Conservation (phyloP, 1,140 invertebrate genomes). For the Neocloeon triangulifer region DNA sequence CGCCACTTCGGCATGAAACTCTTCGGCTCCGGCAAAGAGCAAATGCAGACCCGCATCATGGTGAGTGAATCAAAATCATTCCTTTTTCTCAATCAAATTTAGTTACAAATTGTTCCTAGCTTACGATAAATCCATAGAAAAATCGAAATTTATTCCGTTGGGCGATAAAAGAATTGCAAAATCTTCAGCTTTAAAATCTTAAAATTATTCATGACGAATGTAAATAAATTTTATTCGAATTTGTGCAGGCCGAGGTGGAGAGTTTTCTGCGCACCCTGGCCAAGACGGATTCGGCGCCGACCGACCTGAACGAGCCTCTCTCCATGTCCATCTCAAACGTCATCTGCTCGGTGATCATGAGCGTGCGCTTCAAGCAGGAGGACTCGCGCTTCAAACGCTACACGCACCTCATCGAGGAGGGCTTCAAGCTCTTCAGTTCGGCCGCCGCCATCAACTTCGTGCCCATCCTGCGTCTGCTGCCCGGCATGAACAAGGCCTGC, state of each 20-base stretch:
- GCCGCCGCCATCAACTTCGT: conserved; percentile 40
- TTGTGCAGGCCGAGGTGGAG: conserved; percentile 44
- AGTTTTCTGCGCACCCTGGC: conserved; percentile 39
- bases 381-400: conserved; percentile 51
- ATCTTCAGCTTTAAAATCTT: background rate
- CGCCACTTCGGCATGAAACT: conserved; percentile 71
- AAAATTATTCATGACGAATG: background rate
- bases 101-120: too few species aligned
- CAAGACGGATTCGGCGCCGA: conserved; percentile 29
- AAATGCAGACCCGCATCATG: conserved; percentile 71
- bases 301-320: conserved; percentile 43
- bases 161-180: too few species aligned
- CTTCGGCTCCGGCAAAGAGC: conserved; percentile 47
- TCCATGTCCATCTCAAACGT: conserved; percentile 74
- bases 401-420: conserved; percentile 67
- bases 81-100: too few species aligned
- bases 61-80: conserved; percentile 21
- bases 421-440: conserved; percentile 58
- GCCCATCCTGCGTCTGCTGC: conserved; percentile 44
- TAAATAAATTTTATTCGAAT: background rate
- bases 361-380: conserved; percentile 52
- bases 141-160: too few species aligned
- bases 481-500: conserved; percentile 40
- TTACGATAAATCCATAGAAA: too few species aligned
- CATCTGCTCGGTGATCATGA: conserved; percentile 78